A percentile compares a stretch with the other conserved stretches of the same genome.
These are phyloP conservation scores for Sciaenops ocellatus DNA, from an alignment of 2,797 vertebrate genomes.

Conservation along the genomic window DNA sequence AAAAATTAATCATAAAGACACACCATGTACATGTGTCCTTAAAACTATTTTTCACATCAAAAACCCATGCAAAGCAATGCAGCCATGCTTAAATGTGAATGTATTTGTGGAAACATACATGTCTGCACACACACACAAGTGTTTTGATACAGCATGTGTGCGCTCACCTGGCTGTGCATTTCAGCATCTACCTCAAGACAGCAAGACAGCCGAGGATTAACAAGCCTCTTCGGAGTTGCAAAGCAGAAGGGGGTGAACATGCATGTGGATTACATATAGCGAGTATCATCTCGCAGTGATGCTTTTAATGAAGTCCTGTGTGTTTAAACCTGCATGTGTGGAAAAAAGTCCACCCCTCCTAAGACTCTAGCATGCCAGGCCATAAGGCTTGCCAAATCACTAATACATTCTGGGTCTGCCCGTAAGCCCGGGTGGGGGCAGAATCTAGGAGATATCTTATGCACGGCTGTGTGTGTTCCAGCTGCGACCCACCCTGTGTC, in stretches of 20 bases:
- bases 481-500: constrained; percentile 76
- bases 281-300: constrained; percentile 67
- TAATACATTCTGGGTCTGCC: constrained; percentile 62
- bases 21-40: not conserved
- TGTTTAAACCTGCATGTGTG: constrained; percentile 68
- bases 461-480: constrained; percentile 60
- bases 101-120: not conserved
- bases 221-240: constrained; percentile 68
- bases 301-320: constrained; percentile 79
- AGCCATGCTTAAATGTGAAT: constrained; percentile 6
- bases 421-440: constrained; percentile 65
- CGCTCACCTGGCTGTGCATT: constrained; percentile 19
- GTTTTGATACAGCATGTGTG: not conserved
- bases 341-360: constrained; percentile 42
- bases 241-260: constrained; percentile 52
- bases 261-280: constrained; percentile 69
- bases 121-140: not conserved
- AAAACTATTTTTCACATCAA: not conserved
- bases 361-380: constrained; percentile 36
- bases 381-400: constrained; percentile 40
- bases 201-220: constrained; percentile 64
- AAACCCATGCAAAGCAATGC: constrained; percentile 9
- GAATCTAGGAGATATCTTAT: constrained; percentile 69
- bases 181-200: constrained; percentile 43
- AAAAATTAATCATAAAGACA: constrained; percentile 13